Conservation (phyloP, 2,113 vertebrate genomes). For the Psittacula cyanocephala region DNA sequence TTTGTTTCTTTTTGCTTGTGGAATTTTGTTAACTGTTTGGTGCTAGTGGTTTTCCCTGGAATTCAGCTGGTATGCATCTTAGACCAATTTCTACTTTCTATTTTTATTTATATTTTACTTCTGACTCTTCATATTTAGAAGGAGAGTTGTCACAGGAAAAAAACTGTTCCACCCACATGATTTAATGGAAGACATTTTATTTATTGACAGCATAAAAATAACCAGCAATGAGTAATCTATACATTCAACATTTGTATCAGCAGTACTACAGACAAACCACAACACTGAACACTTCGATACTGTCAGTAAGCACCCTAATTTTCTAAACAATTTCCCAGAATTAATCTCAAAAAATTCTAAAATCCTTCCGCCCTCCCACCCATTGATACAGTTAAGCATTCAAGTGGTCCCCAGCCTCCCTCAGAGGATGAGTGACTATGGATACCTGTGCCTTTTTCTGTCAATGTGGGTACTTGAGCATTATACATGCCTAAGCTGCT, state of each 20-base stretch:
- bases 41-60: neutral
- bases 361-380: neutral
- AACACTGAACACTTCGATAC: too few relatives aligned
- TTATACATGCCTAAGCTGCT: neutral
- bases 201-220: neutral
- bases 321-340: neutral
- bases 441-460: neutral
- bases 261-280: neutral
- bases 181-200: neutral
- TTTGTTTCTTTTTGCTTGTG: too few relatives aligned
- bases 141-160: neutral
- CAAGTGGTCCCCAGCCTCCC: neutral
- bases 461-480: neutral
- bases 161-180: neutral
- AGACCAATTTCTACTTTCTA: neutral
- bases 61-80: neutral
- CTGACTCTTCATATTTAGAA: neutral
- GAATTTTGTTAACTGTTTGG: neutral
- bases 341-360: neutral
- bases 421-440: neutral
- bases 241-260: neutral
- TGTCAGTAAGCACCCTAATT: neutral
- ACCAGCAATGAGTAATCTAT: neutral
- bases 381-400: neutral
- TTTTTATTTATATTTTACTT: neutral